Percentiles rank a stretch among this genome's conserved stretches.
Evolutionary conservation across 2,888 invertebrate species (phyloP).

Genomic region (Lottia scabra): DNA sequence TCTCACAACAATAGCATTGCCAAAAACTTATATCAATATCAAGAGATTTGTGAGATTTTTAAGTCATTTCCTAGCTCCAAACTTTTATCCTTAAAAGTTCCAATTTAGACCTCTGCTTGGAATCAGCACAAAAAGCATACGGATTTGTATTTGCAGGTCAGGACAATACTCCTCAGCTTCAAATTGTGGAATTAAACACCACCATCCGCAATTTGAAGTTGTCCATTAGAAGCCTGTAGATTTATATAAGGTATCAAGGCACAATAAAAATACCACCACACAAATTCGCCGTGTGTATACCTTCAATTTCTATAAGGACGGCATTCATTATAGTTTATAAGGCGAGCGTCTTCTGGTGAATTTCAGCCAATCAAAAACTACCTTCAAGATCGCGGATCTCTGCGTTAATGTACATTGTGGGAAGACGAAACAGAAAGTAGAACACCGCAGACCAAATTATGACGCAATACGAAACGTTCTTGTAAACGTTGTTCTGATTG

Average conservation of each 20-base stretch:
- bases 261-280: not conserved
- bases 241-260: not conserved
- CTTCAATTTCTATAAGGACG: not conserved
- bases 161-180: not conserved
- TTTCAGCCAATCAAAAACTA: too few relatives aligned
- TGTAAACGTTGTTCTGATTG: too few relatives aligned
- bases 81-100: not conserved
- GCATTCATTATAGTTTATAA: too few relatives aligned
- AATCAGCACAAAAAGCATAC: not conserved
- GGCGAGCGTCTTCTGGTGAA: too few relatives aligned
- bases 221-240: not conserved
- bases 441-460: too few relatives aligned
- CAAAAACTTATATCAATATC: not conserved
- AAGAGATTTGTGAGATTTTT: not conserved
- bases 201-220: not conserved
- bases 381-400: too few relatives aligned
- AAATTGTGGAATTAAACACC: not conserved
- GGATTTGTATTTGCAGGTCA: not conserved
- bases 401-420: too few relatives aligned
- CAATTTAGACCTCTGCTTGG: not conserved
- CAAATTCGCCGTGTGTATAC: not conserved
- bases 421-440: too few relatives aligned
- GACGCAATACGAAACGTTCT: too few relatives aligned
- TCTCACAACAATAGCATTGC: not conserved
- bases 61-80: not conserved